Conservation (phyloP, 2,797 vertebrate genomes). For the Botia almorhae region DNA sequence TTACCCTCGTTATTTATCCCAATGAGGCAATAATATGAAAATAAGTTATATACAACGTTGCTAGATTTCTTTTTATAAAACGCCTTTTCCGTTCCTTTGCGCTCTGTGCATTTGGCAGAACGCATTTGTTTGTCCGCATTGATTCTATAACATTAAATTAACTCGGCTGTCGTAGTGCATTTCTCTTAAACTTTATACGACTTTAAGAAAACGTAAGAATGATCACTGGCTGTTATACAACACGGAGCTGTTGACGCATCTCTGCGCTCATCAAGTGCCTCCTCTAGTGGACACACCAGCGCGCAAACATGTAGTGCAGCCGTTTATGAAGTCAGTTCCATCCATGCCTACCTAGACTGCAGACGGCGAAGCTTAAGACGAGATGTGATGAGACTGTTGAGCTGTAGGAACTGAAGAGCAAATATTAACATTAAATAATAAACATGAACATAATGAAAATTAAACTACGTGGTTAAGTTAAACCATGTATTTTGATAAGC, state of each 20-base stretch:
- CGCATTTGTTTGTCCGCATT: no score
- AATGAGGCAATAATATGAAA: no score
- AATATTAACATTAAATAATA: not conserved
- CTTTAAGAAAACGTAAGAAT: no score
- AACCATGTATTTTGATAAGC: not conserved
- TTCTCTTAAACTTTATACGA: no score
- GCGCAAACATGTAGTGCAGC: not conserved
- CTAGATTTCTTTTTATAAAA: no score
- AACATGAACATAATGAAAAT: not conserved
- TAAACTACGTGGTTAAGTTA: not conserved
- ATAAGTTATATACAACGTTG: no score
- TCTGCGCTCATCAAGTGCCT: slow-evolving; percentile 55
- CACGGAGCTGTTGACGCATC: not conserved
- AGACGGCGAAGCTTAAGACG: not conserved
- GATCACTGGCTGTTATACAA: not conserved
- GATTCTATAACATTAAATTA: no score
- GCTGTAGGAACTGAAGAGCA: not conserved
- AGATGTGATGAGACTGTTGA: not conserved
- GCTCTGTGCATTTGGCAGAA: no score
- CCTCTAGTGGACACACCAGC: slow-evolving; percentile 62
- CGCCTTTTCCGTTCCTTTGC: no score
- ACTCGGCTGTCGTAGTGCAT: no score
- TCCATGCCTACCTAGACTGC: not conserved
- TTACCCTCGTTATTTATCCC: no score
- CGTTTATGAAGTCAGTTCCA: not conserved